Evolutionary conservation across 2,888 invertebrate genomes (phyloP).

Genomic region (Epinotia demarniana): DNA sequence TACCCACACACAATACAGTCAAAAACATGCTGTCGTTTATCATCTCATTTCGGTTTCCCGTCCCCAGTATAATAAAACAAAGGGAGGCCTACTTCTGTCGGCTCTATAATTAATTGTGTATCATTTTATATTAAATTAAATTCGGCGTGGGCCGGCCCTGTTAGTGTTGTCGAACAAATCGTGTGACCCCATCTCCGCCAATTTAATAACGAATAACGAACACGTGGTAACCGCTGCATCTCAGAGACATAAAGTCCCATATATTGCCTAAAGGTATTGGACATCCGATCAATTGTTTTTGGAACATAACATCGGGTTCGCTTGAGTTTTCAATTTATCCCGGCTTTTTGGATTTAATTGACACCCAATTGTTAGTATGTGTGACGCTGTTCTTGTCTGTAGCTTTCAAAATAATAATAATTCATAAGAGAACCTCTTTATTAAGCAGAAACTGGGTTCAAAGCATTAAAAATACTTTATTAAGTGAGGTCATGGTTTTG

Average conservation of each 20-base stretch:
- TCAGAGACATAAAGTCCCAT: slow-evolving; percentile 49
- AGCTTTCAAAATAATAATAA: background rate
- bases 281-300: slow-evolving; percentile 49
- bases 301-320: slow-evolving; percentile 49
- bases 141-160: slow-evolving; percentile 44
- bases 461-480: background rate
- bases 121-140: slow-evolving; percentile 44
- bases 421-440: background rate
- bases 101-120: slow-evolving; percentile 33
- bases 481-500: background rate
- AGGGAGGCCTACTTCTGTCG: slow-evolving; percentile 38
- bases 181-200: slow-evolving; percentile 72
- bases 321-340: slow-evolving; percentile 24
- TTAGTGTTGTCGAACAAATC: slow-evolving; percentile 66
- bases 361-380: slow-evolving; percentile 21
- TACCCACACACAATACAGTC: background rate
- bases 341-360: slow-evolving; percentile 33
- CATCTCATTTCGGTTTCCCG: slow-evolving; percentile 9
- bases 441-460: too few species aligned
- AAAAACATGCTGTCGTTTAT: slow-evolving; percentile 13
- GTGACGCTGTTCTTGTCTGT: slow-evolving; percentile 15
- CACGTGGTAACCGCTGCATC: slow-evolving; percentile 47
- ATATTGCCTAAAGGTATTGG: background rate
- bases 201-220: slow-evolving; percentile 51
- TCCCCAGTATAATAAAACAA: slow-evolving; percentile 30